Base-by-base conservation (phyloP, 2,113 vertebrate genomes). In the Anguilla japonica region DNA sequence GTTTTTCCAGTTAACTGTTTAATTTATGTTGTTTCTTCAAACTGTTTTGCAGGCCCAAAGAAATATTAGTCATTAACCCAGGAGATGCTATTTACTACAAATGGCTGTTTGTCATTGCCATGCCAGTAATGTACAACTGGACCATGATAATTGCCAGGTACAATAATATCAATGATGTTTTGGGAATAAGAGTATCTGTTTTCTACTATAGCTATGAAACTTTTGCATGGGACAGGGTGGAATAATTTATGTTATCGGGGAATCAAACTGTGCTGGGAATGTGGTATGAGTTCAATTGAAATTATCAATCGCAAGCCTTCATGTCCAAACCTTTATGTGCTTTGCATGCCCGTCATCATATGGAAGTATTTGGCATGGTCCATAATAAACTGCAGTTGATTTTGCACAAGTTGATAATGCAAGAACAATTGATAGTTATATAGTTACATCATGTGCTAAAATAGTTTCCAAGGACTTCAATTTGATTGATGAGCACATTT, bases 61-160 rank as follows among this genome's bases (percentile, higher is more conserved):
- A 98, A 92, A 86, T 96, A 83, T 94, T 94, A 86, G 91, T 98
- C 87, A 96, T 99, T 85, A 98, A 99, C 90, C 98, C 98, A 75
- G 95, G 97, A 26, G 97, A 97, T 91, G 97, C 96, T 87, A 88
- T 91, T 1, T 99, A 99, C 91, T 99, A 99, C 93, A 96, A 98
- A 89, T 99, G 98, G 98, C 92, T 99, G 83, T 96, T 98, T 85
- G 94, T 98, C 89, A 99, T 99, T 91, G 96, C 98, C 57, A 46
- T 99, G 85, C 98, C 98, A 40, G 97, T 99, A 88, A 99, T 99
- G 98, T 99, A 99, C 95, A 99, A 99, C 92, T 99, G 98, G 98
- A 98, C 96, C 57, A 96, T 97, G 95, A 93, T 99, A 88, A 98
- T 99, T 71, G 98, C 97, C 88, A 98, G 98, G 98, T 99, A 87